These are phyloP conservation scores for Hippocampus guttulatus DNA, from an alignment of 2,113 vertebrate genomes.

Conservation along the genomic window DNA sequence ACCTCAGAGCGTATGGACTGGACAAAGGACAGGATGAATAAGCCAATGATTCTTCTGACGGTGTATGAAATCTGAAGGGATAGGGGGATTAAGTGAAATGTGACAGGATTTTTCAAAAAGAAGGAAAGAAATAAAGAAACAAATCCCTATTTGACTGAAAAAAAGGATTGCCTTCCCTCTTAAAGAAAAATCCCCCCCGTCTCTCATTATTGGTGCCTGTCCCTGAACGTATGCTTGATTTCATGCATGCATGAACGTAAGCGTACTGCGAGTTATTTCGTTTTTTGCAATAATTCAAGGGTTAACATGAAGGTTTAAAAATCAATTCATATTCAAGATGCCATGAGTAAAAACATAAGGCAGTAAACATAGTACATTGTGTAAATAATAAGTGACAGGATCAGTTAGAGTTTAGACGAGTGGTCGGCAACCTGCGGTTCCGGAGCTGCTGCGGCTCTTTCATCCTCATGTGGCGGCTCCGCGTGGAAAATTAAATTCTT, in stretches of 20 bases:
- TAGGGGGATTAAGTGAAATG: conserved; percentile 3
- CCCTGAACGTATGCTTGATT: not conserved
- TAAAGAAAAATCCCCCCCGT: not conserved
- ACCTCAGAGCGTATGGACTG: not conserved
- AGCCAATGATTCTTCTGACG: not conserved
- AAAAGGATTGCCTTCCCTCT: not conserved
- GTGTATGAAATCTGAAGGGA: not conserved
- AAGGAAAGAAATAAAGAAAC: not conserved
- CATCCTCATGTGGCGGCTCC: too few relatives aligned
- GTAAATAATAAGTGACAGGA: too few relatives aligned
- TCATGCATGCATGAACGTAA: not conserved
- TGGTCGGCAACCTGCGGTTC: too few relatives aligned
- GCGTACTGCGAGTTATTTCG: too few relatives aligned
- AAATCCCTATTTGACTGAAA: not conserved
- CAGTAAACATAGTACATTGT: too few relatives aligned
- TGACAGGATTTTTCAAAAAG: not conserved
- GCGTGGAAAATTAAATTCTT: too few relatives aligned
- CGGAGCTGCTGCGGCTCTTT: too few relatives aligned
- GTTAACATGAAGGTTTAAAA: too few relatives aligned
- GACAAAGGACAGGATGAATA: not conserved
- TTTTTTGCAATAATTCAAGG: too few relatives aligned
- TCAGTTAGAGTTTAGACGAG: too few relatives aligned
- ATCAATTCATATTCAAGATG: too few relatives aligned
- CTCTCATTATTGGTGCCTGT: not conserved
- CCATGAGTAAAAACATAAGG: too few relatives aligned